Evolutionary conservation across 1,140 invertebrate species (phyloP).

Genomic region (Macrotrachela quadricornifera): DNA sequence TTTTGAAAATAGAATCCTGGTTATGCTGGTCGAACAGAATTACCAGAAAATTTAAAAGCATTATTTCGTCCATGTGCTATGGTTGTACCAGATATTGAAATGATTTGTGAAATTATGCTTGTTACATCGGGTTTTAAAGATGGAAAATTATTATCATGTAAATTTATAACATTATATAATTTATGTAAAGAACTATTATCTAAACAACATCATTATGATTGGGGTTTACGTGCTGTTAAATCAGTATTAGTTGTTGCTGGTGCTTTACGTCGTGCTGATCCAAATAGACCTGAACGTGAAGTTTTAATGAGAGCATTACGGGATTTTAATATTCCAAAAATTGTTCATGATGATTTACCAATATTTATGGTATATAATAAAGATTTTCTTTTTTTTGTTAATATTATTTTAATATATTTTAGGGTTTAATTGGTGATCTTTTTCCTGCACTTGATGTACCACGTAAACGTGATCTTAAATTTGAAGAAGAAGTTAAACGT

Average conservation of each 20-base stretch:
- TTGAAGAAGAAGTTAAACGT: conserved; percentile 67
- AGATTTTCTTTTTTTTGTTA: conserved; percentile 54
- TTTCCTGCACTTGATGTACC: conserved; percentile 40
- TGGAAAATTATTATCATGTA: conserved; percentile 64
- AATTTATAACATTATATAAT: conserved; percentile 84
- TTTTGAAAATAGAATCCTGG: conserved; percentile 34
- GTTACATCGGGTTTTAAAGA: conserved; percentile 91
- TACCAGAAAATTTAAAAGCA: background rate
- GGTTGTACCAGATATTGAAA: conserved; percentile 86
- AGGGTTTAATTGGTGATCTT: conserved; percentile 69
- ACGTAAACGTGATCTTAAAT: conserved; percentile 35
- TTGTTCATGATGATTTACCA: conserved; percentile 76
- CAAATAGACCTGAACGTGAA: conserved; percentile 61
- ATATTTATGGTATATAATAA: conserved; percentile 88
- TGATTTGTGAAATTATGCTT: conserved; percentile 94
- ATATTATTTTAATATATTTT: background rate
- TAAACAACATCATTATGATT: conserved; percentile 86
- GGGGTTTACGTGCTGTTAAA: conserved; percentile 81
- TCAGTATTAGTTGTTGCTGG: conserved; percentile 84
- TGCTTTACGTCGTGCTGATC: conserved; percentile 68
- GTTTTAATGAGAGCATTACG: conserved; percentile 79
- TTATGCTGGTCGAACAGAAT: background rate
- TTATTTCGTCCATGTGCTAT: conserved; percentile 56
- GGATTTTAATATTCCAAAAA: conserved; percentile 88
- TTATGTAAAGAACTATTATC: conserved; percentile 77